Evolutionary conservation across 2,113 vertebrate species (phyloP).

Genomic region (Spizaetus ornatus): DNA sequence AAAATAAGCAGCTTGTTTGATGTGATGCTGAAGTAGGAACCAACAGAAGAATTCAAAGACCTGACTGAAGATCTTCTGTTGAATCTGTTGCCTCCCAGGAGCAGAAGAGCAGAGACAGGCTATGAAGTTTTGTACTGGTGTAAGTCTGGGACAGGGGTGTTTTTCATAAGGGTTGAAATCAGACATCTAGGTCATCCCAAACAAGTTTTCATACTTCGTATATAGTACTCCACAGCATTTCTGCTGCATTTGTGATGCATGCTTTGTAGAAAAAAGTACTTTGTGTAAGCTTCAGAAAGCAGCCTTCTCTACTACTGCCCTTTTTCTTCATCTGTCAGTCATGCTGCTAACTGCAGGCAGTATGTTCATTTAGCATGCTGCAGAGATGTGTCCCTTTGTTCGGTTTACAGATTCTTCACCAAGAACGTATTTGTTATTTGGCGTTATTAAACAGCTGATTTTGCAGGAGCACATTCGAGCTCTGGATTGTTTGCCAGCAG

Average conservation of each 20-base stretch:
- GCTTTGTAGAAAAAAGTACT: neutral
- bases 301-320: neutral
- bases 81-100: neutral
- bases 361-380: neutral
- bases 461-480: neutral
- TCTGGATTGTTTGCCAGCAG: constrained; percentile 24
- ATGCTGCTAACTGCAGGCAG: neutral
- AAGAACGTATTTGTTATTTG: neutral
- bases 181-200: neutral
- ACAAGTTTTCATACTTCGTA: neutral
- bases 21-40: neutral
- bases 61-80: neutral
- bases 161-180: neutral
- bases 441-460: neutral
- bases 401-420: neutral
- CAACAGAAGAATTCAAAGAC: neutral
- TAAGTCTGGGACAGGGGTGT: neutral
- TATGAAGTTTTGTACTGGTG: neutral
- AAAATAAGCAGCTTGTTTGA: neutral
- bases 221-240: neutral
- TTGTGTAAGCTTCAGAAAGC: neutral
- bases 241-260: neutral
- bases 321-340: neutral
- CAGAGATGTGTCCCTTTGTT: neutral
- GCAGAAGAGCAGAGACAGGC: neutral